Base-by-base conservation (phyloP, 2,888 invertebrate species). In the Leucozona laternaria region DNA sequence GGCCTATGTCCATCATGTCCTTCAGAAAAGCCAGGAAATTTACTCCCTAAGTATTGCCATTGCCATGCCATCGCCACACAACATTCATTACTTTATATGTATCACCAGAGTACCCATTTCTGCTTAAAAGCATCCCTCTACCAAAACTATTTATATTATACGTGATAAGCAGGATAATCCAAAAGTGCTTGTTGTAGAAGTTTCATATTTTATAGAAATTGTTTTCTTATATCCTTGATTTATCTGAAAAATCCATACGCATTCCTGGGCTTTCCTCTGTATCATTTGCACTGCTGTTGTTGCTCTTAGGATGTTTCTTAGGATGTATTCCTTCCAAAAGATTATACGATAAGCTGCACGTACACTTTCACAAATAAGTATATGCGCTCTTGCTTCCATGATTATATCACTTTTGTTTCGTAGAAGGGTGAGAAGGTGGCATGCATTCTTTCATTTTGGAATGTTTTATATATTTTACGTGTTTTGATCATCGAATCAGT, bases 131-230 rank as follows among this genome's bases (percentile, higher is more conserved):
- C 55, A 22, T 15, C 15, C 22, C n/a, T 48, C 8, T 31, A 7
- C 48, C 58, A n/a, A 0, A 5, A 48, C 10, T 28, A 6, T 1
- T 57, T 70, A 6, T 34, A 5, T 6, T 48, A 20, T 75, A 80
- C 75, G 80, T 75, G 75, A 60, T 57, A 25, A 70, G 75, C 22
- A 62, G 37, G 37, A 37, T 37, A 13, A 37, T 37, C 11, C 37
- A 37, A 37, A 37, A 37, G 13, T 37, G 13, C 4, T 37, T 8
- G 13, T 13, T 37, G 80, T 55, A 48, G 45, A 70, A 75, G 68
- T 70, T 70, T n/a, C 75, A 70, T 80, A 66, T 76, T 73, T 80
- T 80, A 70, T 75, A 60, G 68, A 75, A 80, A 80, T 75, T 80
- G 80, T 80, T 80, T 80, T 48, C 70, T 80, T 75, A 75, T 80